phyloP scores from a whole-genome alignment of 2,888 invertebrate genomes.

The Cylloceria caligata region DNA sequence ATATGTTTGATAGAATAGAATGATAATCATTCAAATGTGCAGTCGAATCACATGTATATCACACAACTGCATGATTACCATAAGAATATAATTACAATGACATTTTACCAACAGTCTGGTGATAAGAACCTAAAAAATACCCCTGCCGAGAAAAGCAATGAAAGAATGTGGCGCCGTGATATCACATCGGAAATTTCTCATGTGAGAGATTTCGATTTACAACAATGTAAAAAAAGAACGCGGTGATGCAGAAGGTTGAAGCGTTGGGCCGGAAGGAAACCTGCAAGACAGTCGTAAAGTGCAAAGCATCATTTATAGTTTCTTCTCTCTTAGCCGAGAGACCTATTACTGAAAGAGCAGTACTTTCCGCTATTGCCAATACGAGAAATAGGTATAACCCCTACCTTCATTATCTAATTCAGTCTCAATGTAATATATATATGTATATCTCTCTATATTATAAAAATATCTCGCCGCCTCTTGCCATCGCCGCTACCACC shows the following conservation, averaged over 20 bases:
- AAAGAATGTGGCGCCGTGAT: conserved; percentile 5
- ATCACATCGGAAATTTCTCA: conserved; percentile 5
- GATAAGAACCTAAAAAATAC: not conserved
- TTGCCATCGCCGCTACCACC: too few species aligned
- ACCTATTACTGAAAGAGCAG: conserved; percentile 77
- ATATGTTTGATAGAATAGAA: not conserved
- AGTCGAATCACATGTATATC: too few species aligned
- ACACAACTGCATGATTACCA: too few species aligned
- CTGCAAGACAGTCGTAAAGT: conserved; percentile 70
- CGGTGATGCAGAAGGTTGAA: conserved; percentile 39
- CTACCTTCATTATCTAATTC: not conserved
- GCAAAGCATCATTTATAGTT: conserved; percentile 75
- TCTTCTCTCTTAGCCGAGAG: conserved; percentile 67
- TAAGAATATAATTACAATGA: too few species aligned
- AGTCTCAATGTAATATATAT: not conserved
- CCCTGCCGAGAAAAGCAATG: not conserved
- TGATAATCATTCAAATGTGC: not conserved
- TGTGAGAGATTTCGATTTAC: conserved; percentile 3
- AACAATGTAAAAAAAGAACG: conserved; percentile 6
- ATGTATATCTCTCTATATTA: too few species aligned
- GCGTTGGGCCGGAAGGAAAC: conserved; percentile 33
- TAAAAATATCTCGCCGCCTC: too few species aligned
- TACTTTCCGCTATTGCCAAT: conserved; percentile 79
- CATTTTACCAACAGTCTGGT: too few species aligned
- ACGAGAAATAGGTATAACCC: conserved; percentile 71